Conservation (phyloP, 2,888 invertebrate genomes). For the Cynaeus angustus region DNA sequence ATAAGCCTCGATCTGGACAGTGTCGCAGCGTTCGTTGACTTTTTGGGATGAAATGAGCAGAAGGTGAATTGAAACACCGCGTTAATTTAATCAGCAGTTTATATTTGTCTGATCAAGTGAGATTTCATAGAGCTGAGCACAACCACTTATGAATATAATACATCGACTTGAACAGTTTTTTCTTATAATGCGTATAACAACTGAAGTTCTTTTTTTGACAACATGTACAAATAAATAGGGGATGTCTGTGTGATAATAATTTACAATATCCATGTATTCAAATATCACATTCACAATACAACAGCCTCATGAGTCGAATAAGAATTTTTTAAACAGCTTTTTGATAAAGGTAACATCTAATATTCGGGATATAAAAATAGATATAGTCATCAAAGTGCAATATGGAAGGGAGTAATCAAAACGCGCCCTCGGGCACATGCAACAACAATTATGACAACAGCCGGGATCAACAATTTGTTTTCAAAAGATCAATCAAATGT, state of each 20-base stretch:
- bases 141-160: constrained; percentile 67
- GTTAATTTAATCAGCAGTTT: constrained; percentile 63
- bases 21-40: constrained; percentile 48
- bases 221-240: constrained; percentile 70
- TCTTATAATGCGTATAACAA: constrained; percentile 62
- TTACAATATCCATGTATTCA: constrained; percentile 70
- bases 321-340: constrained; percentile 59
- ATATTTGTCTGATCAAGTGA: constrained; percentile 60
- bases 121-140: constrained; percentile 65
- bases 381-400: constrained; percentile 62
- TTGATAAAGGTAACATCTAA: constrained; percentile 67
- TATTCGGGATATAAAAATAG: constrained; percentile 69
- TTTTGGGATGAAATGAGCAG: constrained; percentile 40
- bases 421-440: constrained; percentile 57
- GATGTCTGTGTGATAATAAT: constrained; percentile 65
- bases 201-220: constrained; percentile 61
- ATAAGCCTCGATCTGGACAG: constrained; percentile 47
- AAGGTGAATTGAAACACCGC: constrained; percentile 38
- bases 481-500: constrained; percentile 62
- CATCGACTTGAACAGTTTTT: constrained; percentile 68
- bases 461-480: constrained; percentile 63
- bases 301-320: constrained; percentile 69
- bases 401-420: constrained; percentile 55
- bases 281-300: constrained; percentile 73
- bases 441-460: constrained; percentile 67